Conservation (phyloP, 2,113 vertebrate species). For the Odocoileus hemionus region DNA sequence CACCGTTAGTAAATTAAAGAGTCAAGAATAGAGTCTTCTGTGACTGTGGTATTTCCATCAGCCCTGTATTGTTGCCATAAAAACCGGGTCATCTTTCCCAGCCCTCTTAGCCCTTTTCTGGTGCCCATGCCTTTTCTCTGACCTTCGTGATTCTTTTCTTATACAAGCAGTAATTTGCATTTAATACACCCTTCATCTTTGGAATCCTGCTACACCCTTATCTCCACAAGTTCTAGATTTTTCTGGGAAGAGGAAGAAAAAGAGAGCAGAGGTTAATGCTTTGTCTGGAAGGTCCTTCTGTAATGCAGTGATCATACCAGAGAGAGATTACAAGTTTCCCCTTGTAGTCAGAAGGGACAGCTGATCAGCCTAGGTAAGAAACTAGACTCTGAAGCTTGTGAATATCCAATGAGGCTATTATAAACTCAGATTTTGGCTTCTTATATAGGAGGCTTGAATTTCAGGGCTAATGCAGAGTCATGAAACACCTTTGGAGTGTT, state of each 20-base stretch:
- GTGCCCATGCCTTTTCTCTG: not conserved
- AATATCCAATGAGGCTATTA: not conserved
- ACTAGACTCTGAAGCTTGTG: not conserved
- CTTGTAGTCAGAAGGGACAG: not conserved
- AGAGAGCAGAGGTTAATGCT: not conserved
- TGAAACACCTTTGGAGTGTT: constrained; percentile 4
- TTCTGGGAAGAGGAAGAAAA: not conserved
- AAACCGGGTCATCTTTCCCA: not conserved
- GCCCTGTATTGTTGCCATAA: not conserved
- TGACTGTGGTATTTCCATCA: not conserved
- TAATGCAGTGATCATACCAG: not conserved
- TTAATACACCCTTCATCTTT: not conserved
- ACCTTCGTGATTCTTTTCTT: not conserved
- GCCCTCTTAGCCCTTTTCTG: not conserved
- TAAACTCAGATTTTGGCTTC: constrained; percentile 18
- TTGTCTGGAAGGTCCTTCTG: not conserved
- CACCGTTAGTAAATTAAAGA: not conserved
- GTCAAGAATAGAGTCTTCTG: not conserved
- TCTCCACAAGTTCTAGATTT: not conserved
- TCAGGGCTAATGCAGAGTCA: not conserved
- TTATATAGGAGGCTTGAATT: not conserved
- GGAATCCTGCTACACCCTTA: not conserved
- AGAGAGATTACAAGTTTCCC: not conserved
- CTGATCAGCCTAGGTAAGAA: not conserved
- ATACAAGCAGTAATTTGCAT: not conserved